Conservation (phyloP, 2,113 vertebrate genomes). For the Ceratotherium simum region DNA sequence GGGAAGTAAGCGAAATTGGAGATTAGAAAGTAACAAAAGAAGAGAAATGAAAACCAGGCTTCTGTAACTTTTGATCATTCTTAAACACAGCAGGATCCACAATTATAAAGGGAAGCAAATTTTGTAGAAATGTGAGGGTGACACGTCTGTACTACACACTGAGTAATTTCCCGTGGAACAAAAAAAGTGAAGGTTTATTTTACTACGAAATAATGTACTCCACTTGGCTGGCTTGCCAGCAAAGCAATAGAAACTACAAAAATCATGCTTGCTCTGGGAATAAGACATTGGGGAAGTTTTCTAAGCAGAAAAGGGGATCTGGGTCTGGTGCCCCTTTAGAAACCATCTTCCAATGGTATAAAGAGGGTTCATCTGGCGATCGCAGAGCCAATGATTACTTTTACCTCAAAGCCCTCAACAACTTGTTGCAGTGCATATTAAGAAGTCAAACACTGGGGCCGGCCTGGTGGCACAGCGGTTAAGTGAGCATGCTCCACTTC, state of each 20-base stretch:
- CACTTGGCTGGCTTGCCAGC: slow-evolving; percentile 69
- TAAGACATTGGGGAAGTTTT: neutral
- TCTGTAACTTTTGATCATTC: slow-evolving; percentile 65
- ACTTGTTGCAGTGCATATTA: neutral
- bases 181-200: slow-evolving; percentile 72
- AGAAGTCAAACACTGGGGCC: neutral
- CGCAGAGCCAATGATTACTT: neutral
- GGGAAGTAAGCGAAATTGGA: slow-evolving; percentile 44
- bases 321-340: neutral
- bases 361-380: neutral
- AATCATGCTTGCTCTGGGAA: neutral
- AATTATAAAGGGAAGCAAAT: slow-evolving; percentile 55
- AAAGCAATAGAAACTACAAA: slow-evolving; percentile 4
- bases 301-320: neutral
- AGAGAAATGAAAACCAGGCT: slow-evolving; percentile 66
- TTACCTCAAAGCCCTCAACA: neutral
- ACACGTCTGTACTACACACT: slow-evolving; percentile 57
- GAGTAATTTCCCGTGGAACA: slow-evolving; percentile 74
- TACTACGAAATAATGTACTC: slow-evolving; percentile 73
- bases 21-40: slow-evolving; percentile 60
- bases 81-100: slow-evolving; percentile 63
- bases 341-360: neutral
- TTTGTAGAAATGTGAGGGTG: slow-evolving; percentile 63
- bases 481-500: too few relatives aligned
- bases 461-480: too few relatives aligned